Evolutionary conservation across 2,888 invertebrate species (phyloP).

Genomic region (Sylvicola fuscatus): DNA sequence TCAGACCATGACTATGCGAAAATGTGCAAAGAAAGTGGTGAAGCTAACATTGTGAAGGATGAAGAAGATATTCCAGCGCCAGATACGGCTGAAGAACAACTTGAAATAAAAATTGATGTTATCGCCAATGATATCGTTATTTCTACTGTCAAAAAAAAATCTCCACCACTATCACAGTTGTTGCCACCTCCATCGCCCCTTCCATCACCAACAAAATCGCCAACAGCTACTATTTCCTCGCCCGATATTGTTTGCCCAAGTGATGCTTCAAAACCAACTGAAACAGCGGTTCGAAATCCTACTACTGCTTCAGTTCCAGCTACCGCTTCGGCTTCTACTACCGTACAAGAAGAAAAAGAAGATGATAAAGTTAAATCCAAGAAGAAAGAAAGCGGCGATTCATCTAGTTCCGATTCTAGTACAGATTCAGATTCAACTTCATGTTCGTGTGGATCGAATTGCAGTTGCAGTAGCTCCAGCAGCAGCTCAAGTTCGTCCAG

Average conservation of each 20-base stretch:
- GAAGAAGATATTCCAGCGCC: slow-evolving; percentile 12
- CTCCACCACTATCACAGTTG: too few relatives aligned
- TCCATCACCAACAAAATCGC: too few relatives aligned
- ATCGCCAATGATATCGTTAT: too few relatives aligned
- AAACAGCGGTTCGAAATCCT: too few relatives aligned
- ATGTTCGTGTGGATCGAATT: slow-evolving; percentile 67
- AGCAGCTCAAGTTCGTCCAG: slow-evolving; percentile 37
- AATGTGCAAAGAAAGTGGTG: slow-evolving; percentile 18
- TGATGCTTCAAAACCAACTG: too few relatives aligned
- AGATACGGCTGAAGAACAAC: slow-evolving; percentile 29
- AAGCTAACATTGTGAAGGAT: slow-evolving; percentile 13
- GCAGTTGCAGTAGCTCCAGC: slow-evolving; percentile 55
- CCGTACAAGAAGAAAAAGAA: slow-evolving; percentile 14
- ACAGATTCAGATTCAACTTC: slow-evolving; percentile 54
- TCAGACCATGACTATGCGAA: slow-evolving; percentile 63
- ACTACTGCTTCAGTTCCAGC: too few relatives aligned
- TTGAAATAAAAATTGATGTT: slow-evolving; percentile 6
- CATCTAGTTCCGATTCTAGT: slow-evolving; percentile 45
- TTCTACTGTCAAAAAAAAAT: too few relatives aligned
- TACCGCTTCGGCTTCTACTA: too few relatives aligned
- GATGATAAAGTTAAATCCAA: slow-evolving; percentile 16
- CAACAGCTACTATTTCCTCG: too few relatives aligned
- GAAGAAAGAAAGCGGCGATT: slow-evolving; percentile 5
- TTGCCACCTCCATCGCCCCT: too few relatives aligned
- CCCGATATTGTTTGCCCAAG: too few relatives aligned